A percentile compares a stretch with the other conserved stretches of the same genome.
These are phyloP conservation scores for Puntigrus tetrazona DNA, from an alignment of 2,113 vertebrate genomes.

Conservation along the genomic window DNA sequence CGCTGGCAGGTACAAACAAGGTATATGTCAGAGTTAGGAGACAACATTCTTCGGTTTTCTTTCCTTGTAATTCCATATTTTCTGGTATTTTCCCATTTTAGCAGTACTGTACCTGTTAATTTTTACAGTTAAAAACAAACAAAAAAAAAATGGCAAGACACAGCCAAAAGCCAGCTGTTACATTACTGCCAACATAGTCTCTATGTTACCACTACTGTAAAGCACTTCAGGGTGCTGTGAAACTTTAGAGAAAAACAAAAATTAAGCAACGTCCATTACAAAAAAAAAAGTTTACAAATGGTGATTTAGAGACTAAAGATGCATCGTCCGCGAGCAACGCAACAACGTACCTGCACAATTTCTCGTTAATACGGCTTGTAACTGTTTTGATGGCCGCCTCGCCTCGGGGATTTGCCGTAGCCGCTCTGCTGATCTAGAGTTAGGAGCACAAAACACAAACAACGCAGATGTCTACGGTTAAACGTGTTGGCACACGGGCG, in stretches of 20 bases:
- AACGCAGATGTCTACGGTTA: slow-evolving; percentile 44
- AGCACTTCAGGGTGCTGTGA: slow-evolving; percentile 98
- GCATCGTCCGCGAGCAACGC: slow-evolving; percentile 50
- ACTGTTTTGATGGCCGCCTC: slow-evolving; percentile 97
- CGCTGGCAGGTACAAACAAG: slow-evolving; percentile 99
- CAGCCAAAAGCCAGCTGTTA: slow-evolving; percentile 78
- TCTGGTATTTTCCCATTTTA: slow-evolving; percentile 96
- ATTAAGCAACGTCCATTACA: slow-evolving; percentile 81
- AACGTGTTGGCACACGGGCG: slow-evolving; percentile 15
- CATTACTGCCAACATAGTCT: slow-evolving; percentile 85
- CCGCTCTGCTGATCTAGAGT: slow-evolving; percentile 91
- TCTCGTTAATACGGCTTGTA: slow-evolving; percentile 95
- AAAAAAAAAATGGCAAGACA: slow-evolving; percentile 81
- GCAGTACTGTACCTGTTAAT: slow-evolving; percentile 99
- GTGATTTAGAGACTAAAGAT: slow-evolving; percentile 36
- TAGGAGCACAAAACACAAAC: slow-evolving; percentile 55
- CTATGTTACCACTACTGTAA: slow-evolving; percentile 93
- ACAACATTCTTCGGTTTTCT: slow-evolving; percentile 84
- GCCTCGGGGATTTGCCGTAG: slow-evolving; percentile 96
- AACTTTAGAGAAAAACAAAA: slow-evolving; percentile 84
- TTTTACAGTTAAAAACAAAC: slow-evolving; percentile 82
- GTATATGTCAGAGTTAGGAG: slow-evolving; percentile 99
- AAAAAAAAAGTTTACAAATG: slow-evolving; percentile 75
- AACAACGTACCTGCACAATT: slow-evolving; percentile 86
- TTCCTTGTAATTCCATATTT: slow-evolving; percentile 96